A percentile compares a stretch with the other conserved stretches of the same genome.
Evolutionary conservation across 2,113 vertebrate genomes (phyloP).

Genomic region (Pontoporia blainvillei): DNA sequence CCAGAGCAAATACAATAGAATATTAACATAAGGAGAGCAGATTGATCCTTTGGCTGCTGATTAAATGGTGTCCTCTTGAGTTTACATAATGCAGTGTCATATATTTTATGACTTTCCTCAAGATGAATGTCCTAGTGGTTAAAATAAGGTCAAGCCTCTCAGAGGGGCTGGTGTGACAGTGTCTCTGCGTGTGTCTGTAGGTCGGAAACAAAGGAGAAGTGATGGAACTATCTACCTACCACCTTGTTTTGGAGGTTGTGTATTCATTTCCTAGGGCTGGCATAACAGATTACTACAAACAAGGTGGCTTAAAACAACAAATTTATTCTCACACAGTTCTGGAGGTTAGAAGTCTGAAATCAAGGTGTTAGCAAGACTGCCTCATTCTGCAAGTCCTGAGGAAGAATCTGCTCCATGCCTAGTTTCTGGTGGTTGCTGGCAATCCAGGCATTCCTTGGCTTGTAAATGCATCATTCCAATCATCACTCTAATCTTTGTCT

Average conservation of each 20-base stretch:
- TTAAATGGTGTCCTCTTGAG: background rate
- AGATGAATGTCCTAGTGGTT: background rate
- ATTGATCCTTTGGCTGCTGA: background rate
- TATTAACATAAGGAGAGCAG: conserved; percentile 6
- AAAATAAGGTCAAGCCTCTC: background rate
- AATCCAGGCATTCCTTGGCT: background rate
- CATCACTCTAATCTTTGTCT: background rate
- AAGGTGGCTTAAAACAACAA: background rate
- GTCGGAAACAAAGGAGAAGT: background rate
- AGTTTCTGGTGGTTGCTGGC: background rate
- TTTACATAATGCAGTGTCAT: background rate
- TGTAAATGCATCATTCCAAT: background rate
- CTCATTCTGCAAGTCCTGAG: background rate
- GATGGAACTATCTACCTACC: background rate
- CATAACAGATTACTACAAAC: background rate
- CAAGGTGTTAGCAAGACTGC: background rate
- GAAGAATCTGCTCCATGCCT: background rate
- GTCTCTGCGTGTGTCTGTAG: background rate
- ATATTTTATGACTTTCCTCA: background rate
- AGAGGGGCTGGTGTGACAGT: background rate
- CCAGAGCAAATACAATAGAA: conserved; percentile 33
- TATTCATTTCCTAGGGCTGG: background rate
- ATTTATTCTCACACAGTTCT: background rate
- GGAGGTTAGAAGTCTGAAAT: background rate
- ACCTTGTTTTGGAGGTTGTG: background rate